A percentile compares a stretch with the other conserved stretches of the same genome.
These are phyloP conservation scores for Petrolisthes manimaculis DNA, from an alignment of 2,888 invertebrate species.

Conservation along the genomic window DNA sequence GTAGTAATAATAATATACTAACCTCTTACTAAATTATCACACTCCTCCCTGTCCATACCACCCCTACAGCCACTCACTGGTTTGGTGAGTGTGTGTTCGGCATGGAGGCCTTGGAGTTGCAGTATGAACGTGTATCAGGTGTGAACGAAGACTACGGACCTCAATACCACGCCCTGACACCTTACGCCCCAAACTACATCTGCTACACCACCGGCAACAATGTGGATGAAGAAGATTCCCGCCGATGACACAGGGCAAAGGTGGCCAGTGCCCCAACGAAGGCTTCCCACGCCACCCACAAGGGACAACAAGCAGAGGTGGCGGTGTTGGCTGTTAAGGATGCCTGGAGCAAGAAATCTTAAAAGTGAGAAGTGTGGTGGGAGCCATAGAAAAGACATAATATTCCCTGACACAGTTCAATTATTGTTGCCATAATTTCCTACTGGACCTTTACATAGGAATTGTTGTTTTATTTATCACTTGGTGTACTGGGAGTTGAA, in stretches of 20 bases:
- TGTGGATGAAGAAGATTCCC: neutral
- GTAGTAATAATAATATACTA: neutral
- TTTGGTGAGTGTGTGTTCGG: constrained; percentile 59
- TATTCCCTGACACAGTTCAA: too few species aligned
- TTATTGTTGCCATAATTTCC: too few species aligned
- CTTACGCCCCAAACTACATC: constrained; percentile 52
- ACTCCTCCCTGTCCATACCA: neutral
- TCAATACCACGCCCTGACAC: constrained; percentile 48
- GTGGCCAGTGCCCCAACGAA: neutral
- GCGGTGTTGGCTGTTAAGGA: neutral
- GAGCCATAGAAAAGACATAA: too few species aligned
- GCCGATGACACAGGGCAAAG: constrained; percentile 16
- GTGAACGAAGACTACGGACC: constrained; percentile 55
- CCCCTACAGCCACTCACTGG: constrained; percentile 48
- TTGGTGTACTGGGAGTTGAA: too few species aligned
- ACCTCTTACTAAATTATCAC: neutral
- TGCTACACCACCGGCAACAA: constrained; percentile 57
- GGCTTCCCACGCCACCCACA: neutral
- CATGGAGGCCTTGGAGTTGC: constrained; percentile 46
- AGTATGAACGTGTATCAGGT: constrained; percentile 58
- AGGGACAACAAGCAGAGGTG: neutral
- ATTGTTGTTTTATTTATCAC: too few species aligned
- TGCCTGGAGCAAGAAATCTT: neutral
- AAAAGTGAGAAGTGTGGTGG: neutral
- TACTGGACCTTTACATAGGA: too few species aligned